Evolutionary conservation across 2,113 vertebrate genomes (phyloP), one percentile per base, ranked within the genome.

Genomic region (Lipotes vexillifer): DNA sequence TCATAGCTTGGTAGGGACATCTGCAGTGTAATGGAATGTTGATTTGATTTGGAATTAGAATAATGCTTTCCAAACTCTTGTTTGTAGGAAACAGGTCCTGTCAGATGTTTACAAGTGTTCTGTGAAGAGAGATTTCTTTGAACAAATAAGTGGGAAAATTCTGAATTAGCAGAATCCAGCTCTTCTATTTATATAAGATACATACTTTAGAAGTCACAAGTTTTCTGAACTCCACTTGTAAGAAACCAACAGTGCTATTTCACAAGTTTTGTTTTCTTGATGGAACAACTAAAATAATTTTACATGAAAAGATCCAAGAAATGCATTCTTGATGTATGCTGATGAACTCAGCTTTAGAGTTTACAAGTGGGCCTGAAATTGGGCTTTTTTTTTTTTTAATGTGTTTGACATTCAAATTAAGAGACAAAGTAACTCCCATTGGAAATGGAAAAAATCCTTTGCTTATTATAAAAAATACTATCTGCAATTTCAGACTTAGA

Each of bases 1-100:
- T 93, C 83, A 87, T 87, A 95, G 86, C 82, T 96, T 86, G 68
- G 96, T 96, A 94, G 94, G 63, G 82, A 93, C 77, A 83, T 97
- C 81, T 97, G 82, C 59, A 14, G 81, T 74, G 2, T 78, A 97
- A 94, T 89, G 96, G 86, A 89, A 92, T 93, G 85, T 65, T 97
- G 72, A 97, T 92, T 89, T 65, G 61, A 93, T 95, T 81, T 97
- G 71, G 57, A 77, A 95, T 95, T 77, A 82, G 66, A 95, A 46
- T 94, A 68, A 93, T 95, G 68, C 55, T 93, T 96, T 96, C 61
- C 89, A 95, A 96, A 94, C 17, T 81, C 55, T 83, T 68, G 27
- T 96, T 95, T 94, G 36, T 20, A 95, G 36, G 38, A 89, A 97
- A 72, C 33, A 88, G 33, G 38, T 74, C 41, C 33, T 86, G 29